Evolutionary conservation across 2,888 invertebrate species (phyloP).

Genomic region (Parnassius apollo): DNA sequence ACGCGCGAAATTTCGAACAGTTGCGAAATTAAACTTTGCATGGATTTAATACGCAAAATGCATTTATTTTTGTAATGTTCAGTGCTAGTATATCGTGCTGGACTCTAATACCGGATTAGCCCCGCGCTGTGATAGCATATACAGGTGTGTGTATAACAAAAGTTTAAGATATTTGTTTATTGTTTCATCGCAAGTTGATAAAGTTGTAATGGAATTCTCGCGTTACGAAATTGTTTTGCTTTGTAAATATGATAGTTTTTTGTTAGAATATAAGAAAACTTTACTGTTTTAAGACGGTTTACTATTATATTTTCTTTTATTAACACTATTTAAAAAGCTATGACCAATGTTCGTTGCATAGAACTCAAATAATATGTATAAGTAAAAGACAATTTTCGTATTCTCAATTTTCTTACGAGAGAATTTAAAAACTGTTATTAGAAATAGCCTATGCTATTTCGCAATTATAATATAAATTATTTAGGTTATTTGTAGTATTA

Average conservation of each 20-base stretch:
- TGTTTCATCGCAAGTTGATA: constrained; percentile 1
- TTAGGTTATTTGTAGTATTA: no score
- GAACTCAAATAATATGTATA: no score
- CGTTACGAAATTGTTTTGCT: background rate
- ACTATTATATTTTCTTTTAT: no score
- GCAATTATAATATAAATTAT: no score
- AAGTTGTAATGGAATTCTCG: background rate
- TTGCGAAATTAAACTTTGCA: constrained; percentile 1
- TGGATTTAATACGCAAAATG: background rate
- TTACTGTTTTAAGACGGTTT: background rate
- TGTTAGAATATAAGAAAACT: background rate
- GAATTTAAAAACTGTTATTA: no score
- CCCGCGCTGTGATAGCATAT: background rate
- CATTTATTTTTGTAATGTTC: background rate
- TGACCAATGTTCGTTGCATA: no score
- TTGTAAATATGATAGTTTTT: background rate
- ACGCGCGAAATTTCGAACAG: constrained; percentile 11
- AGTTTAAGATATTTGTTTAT: background rate
- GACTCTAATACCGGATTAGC: background rate
- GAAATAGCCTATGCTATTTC: no score
- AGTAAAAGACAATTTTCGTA: no score
- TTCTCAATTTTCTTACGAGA: no score
- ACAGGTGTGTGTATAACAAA: constrained; percentile 7
- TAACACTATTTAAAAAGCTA: no score
- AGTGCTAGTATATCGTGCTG: background rate